Conservation (phyloP, 2,888 invertebrate species). For the Muscina levida region DNA sequence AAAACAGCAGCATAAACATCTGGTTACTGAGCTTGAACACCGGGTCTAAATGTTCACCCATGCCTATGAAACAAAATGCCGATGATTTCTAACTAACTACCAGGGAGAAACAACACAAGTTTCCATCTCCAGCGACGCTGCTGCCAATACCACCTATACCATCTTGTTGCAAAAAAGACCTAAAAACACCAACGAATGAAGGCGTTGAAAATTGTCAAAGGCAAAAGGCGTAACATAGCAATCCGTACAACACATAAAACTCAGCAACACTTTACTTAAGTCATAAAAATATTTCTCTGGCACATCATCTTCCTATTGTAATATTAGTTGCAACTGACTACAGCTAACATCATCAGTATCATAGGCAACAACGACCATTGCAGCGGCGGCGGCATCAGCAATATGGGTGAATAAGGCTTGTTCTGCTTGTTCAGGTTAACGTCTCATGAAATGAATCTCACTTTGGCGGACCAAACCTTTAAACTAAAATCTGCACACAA, state of each 20-base stretch:
- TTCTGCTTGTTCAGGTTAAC: not conserved
- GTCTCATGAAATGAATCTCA: conserved; percentile 54
- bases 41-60: not conserved
- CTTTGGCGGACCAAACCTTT: conserved; percentile 62
- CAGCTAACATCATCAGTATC: not conserved
- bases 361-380: conserved; percentile 5
- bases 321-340: conserved; percentile 19
- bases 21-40: conserved; percentile 8
- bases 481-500: conserved; percentile 40
- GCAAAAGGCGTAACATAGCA: conserved; percentile 64
- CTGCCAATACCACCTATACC: not conserved
- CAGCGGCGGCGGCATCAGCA: conserved; percentile 35
- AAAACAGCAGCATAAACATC: conserved; percentile 17
- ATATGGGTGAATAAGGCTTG: not conserved
- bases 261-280: conserved; percentile 38
- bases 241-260: conserved; percentile 45
- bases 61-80: not conserved
- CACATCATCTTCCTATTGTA: conserved; percentile 30
- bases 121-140: not conserved
- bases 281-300: conserved; percentile 54
- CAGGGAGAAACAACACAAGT: not conserved
- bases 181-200: conserved; percentile 43
- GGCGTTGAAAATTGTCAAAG: conserved; percentile 66
- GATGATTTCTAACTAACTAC: conserved; percentile 2
- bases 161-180: conserved; percentile 2